A percentile compares a stretch with the other conserved stretches of the same genome.
phyloP scores from a whole-genome alignment of 1,140 invertebrate genomes.

The Papilio polyxenes region DNA sequence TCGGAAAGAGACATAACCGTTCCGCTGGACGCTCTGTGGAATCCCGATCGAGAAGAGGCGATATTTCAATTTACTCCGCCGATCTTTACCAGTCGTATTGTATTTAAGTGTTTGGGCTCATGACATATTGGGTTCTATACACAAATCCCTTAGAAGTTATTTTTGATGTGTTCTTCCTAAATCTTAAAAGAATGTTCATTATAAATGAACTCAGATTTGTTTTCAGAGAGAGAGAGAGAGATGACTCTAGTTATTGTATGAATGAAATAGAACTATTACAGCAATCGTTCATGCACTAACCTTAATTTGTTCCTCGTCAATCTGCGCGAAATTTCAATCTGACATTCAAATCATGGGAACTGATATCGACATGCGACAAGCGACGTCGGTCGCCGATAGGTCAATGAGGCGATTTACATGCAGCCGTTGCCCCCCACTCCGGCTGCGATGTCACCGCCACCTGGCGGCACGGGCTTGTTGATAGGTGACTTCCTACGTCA shows the following conservation, averaged over 20 bases:
- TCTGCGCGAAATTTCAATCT: conserved; percentile 7
- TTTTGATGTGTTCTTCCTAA: no score
- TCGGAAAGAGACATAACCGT: conserved; percentile 18
- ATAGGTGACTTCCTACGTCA: background rate
- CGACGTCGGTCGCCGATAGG: background rate
- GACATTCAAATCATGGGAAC: conserved; percentile 4
- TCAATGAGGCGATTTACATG: conserved; percentile 17
- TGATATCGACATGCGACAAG: background rate
- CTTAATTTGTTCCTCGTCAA: conserved; percentile 6
- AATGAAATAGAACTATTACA: no score
- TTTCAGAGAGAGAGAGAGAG: no score
- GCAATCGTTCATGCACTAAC: background rate
- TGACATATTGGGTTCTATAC: background rate
- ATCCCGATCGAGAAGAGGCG: background rate
- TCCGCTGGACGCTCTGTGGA: background rate
- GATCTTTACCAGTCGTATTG: background rate
- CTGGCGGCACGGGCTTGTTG: background rate
- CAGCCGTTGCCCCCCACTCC: background rate
- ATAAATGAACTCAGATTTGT: no score
- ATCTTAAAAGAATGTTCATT: no score
- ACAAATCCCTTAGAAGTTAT: background rate
- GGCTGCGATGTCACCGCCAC: conserved; percentile 18
- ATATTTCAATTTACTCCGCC: conserved; percentile 6
- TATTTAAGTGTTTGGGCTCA: background rate
- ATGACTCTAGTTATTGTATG: background rate